Evolutionary conservation across 2,797 vertebrate genomes (phyloP), one percentile per base, ranked within the genome.

Genomic region (Bradypus variegatus): DNA sequence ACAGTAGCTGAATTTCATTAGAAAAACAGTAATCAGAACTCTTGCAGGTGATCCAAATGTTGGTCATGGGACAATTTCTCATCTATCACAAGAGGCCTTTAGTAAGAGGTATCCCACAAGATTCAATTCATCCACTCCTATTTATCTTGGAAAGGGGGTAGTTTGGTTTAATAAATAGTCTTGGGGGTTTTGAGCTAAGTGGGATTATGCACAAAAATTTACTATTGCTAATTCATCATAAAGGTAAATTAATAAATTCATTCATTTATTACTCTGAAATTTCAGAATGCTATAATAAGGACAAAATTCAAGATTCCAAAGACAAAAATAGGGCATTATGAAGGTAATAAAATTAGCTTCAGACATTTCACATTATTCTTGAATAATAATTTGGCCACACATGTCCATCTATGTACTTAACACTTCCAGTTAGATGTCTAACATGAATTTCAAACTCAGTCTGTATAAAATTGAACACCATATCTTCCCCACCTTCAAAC

Each of bases 1-100:
- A 78, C 84, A 29, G 36, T 65, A 77, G 33, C 50, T 80, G 48
- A 69, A 81, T 33, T 92, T 36, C 13, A 87, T 84, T 73, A 90
- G 41, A 92, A 82, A 64, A 88, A 83, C 29, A 83, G 50, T 78
- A 70, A 88, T 86, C 14, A 90, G 50, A 88, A 84, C 16, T 93
- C 76, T 92, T 86, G 36, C 41, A 64, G n/a, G 33, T 88, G 72
- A 91, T 84, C 82, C 85, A 92, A 88, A 94, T 88, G 75, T 79
- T 60, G 29, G 11, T 53, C 48, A 58, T 36, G 58, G 29, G 21
- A 93, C 16, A 75, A 77, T 78, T 60, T 89, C 36, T 93, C 69
- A 83, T 90, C 36, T 48, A 62, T 90, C 79, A 93, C 21, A 91
- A 88, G 62, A 45, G 45, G 62, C 13, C 33, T 90, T 90, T 78